phyloP scores from a whole-genome alignment of 2,113 vertebrate species.

The Microtus ochrogaster region DNA sequence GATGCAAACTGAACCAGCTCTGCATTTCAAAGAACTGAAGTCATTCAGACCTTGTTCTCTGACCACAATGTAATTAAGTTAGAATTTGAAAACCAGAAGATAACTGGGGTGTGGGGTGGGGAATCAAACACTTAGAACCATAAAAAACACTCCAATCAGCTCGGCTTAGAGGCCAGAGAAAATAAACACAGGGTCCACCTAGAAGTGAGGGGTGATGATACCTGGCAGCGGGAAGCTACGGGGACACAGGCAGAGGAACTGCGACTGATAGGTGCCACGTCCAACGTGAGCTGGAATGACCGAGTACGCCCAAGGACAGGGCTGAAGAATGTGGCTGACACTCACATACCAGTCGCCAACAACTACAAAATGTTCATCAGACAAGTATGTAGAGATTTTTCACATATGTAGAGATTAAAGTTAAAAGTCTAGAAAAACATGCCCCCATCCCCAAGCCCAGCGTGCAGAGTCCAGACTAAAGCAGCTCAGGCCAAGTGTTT shows the following conservation, averaged over 20 bases:
- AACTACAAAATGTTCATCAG: neutral
- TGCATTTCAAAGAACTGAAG: conserved; percentile 74
- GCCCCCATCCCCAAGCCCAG: neutral
- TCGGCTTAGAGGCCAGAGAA: conserved; percentile 10
- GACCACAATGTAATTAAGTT: conserved; percentile 70
- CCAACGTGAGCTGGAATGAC: neutral
- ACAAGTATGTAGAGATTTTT: neutral
- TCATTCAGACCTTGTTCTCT: conserved; percentile 72
- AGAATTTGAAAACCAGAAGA: conserved; percentile 69
- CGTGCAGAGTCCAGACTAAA: neutral
- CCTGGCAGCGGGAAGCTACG: neutral
- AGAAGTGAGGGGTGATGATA: conserved; percentile 22
- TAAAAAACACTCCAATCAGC: conserved; percentile 54
- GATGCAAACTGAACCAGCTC: conserved; percentile 41
- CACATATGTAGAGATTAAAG: neutral
- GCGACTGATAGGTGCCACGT: neutral
- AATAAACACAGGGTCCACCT: neutral
- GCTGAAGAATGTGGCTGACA: neutral
- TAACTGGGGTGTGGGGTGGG: neutral
- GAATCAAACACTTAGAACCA: conserved; percentile 48
- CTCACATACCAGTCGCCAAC: neutral
- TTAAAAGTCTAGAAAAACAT: neutral
- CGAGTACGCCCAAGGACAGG: neutral
- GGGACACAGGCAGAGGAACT: neutral
- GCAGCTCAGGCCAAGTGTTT: neutral